Base-by-base conservation (phyloP, 2,113 vertebrate species). In the Lagopus leucura region DNA sequence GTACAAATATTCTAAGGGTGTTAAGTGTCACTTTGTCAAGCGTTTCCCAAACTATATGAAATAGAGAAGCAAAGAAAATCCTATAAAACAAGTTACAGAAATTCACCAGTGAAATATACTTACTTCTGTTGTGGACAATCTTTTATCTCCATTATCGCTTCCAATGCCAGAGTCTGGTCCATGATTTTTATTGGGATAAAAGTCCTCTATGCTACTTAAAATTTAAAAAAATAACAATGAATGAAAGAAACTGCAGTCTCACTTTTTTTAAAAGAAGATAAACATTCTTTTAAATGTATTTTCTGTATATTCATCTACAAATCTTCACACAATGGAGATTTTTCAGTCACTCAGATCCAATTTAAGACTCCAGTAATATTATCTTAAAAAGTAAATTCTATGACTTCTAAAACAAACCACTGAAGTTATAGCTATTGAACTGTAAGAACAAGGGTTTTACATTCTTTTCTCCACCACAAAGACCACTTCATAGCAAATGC, bases 81-180 rank as follows among this genome's bases (percentile, higher is more conserved):
- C 25, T 20, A 36, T 40, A 61, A 70, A 13, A 1, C 25, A 36
- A 17, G 57, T 52, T 21, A 34, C 6, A 72, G 24, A 69, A 76
- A n/a, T 60, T 70, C 22, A 80, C 7, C 16, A 90, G 38, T 38
- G 57, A 91, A 82, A 86, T 89, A 55, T 32, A 96, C 98, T 98
- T 94, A 99, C 99, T 99, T 99, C 99, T 43, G 99, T 99, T 74
- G 99, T 98, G 30, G 99, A 99, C 61, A 99, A 97, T 81, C 99
- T 98, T 97, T 99, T 99, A 97, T 99, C 99, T 19, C 99, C 99
- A 91, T 99, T 99, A 97, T 99, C 99, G 93, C 99, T 99, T 82
- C 99, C 99, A 61, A 99, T 99, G 95, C 99, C 99, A 91, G 99
- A 99, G 96, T 99, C 99, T 84, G 99, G 99, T 25, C 99, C 99